These are phyloP conservation scores for Anniella stebbinsi DNA, from an alignment of 2,797 vertebrate genomes.

Conservation along the genomic window DNA sequence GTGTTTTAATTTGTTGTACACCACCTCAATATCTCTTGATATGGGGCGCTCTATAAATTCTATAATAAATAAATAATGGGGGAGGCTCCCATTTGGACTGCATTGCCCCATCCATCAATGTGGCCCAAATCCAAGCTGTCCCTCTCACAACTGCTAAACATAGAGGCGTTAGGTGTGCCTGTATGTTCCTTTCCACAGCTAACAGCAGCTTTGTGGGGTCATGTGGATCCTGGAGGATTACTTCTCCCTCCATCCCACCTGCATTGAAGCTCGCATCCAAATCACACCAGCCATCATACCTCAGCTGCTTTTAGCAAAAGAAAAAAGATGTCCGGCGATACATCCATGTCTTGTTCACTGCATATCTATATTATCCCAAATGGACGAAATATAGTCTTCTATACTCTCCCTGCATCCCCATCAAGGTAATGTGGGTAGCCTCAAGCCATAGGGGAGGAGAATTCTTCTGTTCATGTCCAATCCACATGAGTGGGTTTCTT, in stretches of 20 bases:
- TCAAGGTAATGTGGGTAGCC: not conserved
- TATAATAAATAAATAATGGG: no score
- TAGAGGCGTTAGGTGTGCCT: not conserved
- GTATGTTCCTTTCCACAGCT: not conserved
- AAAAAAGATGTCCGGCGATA: not conserved
- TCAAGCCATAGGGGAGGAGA: not conserved
- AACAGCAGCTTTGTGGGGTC: not conserved
- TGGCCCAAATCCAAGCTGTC: not conserved
- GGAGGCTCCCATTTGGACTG: no score
- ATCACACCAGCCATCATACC: not conserved
- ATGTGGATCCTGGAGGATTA: not conserved
- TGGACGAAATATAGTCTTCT: not conserved
- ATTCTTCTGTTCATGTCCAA: not conserved
- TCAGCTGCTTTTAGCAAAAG: not conserved
- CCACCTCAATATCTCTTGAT: no score
- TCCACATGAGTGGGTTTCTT: not conserved
- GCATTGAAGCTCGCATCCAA: not conserved
- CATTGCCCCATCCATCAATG: no score
- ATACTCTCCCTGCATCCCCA: not conserved
- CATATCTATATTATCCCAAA: not conserved
- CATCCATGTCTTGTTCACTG: not conserved
- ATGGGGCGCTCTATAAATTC: no score
- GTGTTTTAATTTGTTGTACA: no score
- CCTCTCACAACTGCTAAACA: not conserved
- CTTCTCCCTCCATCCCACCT: not conserved